Base-by-base conservation (phyloP, 2,113 vertebrate genomes). In the Perccottus glenii region DNA sequence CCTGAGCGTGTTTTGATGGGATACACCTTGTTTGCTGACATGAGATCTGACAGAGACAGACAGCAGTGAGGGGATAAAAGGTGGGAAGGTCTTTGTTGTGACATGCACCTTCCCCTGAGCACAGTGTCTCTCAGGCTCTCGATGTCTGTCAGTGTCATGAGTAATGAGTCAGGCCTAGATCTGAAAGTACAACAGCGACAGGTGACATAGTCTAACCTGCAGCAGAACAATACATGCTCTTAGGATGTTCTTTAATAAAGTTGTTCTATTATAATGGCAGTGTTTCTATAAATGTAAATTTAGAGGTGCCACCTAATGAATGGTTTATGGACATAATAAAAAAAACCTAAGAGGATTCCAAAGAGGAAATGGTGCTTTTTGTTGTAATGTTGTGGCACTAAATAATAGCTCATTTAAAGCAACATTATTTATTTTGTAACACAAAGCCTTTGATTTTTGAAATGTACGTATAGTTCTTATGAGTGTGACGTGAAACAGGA, bases 91-190 rank as follows among this genome's bases (percentile, higher is more conserved):
- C 16, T 60, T 33, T 60, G 79, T 77, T 73, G 67, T 55, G 67
- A 78, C 88, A 66, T 52, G 75, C 40, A 60, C n/a, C 11, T 49
- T 77, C 71, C 65, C 52, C 68, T 9, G 5, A 38, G 63, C 66
- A 7, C 11, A 16, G 11, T 43, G 14, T 70, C 27, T 72, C 44
- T 50, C 15, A 46, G 40, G 51, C n/a, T 51, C 9, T 27, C 14
- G 70, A 44, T 56, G 15, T 32, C 43, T 64, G 56, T 64, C 64
- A 47, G 33, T 60, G 42, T 48, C 33, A n/a, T 66, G 63, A 70
- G 64, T 67, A 63, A 73, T 87, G 75, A 77, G 66, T 83, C 70
- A 78, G 38, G 12, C 11, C 32, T 33, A 7, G 15, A 68, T 40
- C 49, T 73, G 35, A 55, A 76, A 73, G 79, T 67, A 46, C 64